Evolutionary conservation across 1,140 invertebrate genomes (phyloP).

Genomic region (Atta colombica): DNA sequence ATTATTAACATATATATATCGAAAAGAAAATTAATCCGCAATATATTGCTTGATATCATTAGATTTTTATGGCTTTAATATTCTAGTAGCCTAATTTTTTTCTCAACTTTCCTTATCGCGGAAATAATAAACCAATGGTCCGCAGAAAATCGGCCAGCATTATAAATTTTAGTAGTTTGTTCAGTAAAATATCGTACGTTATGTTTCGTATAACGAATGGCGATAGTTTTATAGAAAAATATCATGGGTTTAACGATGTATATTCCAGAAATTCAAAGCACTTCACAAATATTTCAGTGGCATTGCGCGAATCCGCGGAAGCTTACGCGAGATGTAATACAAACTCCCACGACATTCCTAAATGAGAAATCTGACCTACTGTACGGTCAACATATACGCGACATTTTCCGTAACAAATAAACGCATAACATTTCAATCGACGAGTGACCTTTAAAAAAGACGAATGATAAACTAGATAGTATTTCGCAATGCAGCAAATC

Average conservation of each 20-base stretch:
- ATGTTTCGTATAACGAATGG: conserved; percentile 50
- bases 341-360: conserved; percentile 49
- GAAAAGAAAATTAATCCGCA: background rate
- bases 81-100: conserved; percentile 37
- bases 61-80: conserved; percentile 7
- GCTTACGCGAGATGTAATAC: conserved; percentile 43
- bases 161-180: conserved; percentile 58
- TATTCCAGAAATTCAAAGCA: conserved; percentile 46
- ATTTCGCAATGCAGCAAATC: conserved; percentile 5
- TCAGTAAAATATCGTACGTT: conserved; percentile 55
- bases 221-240: conserved; percentile 55
- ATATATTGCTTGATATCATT: conserved; percentile 1
- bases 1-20: background rate
- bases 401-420: conserved; percentile 57
- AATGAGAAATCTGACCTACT: conserved; percentile 60
- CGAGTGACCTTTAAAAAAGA: conserved; percentile 45
- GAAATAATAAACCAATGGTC: conserved; percentile 58
- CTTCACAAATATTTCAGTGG: conserved; percentile 57
- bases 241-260: conserved; percentile 49
- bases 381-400: conserved; percentile 28
- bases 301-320: conserved; percentile 38
- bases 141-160: conserved; percentile 54
- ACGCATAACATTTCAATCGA: conserved; percentile 18
- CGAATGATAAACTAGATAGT: background rate
- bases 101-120: conserved; percentile 8